Evolutionary conservation across 92 coral and sea anemone species (phyloP).

Genomic region (Zoanthus sociatus): DNA sequence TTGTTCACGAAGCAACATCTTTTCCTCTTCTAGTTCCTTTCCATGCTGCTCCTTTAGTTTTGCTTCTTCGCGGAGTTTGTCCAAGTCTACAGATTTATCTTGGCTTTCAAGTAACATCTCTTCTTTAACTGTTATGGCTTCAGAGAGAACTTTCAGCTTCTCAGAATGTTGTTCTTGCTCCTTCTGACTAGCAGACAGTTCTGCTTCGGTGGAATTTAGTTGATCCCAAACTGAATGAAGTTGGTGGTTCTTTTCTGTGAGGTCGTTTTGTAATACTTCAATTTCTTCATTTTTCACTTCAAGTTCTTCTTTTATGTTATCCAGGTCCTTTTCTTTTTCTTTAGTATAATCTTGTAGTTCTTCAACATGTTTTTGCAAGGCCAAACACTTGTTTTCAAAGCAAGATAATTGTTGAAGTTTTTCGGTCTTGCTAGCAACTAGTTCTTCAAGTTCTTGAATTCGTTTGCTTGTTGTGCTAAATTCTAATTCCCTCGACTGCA

Average conservation of each 20-base stretch:
- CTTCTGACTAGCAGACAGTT: conserved; percentile 20
- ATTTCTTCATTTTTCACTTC: conserved; percentile 53
- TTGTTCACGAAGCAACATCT: conserved; percentile 57
- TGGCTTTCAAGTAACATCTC: conserved; percentile 37
- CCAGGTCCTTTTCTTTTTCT: neutral
- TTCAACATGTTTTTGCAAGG: neutral
- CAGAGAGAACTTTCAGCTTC: conserved; percentile 51
- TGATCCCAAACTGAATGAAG: conserved; percentile 45
- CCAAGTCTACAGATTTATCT: conserved; percentile 18
- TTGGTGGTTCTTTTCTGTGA: conserved; percentile 66
- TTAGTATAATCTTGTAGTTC: conserved; percentile 2
- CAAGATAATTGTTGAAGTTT: neutral
- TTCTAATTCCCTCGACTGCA: conserved; percentile 48
- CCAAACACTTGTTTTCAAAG: conserved; percentile 13
- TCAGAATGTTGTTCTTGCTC: conserved; percentile 34
- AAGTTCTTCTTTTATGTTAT: conserved; percentile 39
- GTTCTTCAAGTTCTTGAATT: neutral
- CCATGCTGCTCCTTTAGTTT: conserved; percentile 34
- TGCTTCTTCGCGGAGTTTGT: conserved; percentile 31
- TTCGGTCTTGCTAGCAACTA: neutral
- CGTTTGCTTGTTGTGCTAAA: conserved; percentile 52
- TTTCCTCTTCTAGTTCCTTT: conserved; percentile 62
- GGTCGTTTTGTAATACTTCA: conserved; percentile 55
- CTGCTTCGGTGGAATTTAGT: conserved; percentile 35
- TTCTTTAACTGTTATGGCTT: conserved; percentile 50